Conservation (phyloP, 2,113 vertebrate species). For the Amblyopsis rosae region DNA sequence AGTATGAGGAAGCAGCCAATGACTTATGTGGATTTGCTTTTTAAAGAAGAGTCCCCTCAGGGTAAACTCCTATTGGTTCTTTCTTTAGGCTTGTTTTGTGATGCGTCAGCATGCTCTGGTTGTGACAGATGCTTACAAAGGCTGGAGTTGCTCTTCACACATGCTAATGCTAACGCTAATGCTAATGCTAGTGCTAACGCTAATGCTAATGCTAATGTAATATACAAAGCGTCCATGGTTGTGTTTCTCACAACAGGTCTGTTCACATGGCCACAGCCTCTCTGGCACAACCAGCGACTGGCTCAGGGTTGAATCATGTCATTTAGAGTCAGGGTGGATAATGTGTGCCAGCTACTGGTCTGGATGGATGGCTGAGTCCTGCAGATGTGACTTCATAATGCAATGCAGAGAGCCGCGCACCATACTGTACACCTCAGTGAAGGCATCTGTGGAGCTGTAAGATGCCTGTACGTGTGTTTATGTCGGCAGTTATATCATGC, state of each 20-base stretch:
- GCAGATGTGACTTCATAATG: conserved; percentile 49
- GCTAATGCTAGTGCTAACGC: no score
- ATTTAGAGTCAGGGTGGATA: conserved; percentile 49
- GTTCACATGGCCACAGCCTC: conserved; percentile 19
- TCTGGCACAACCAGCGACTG: conserved; percentile 2
- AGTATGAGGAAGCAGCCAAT: background rate
- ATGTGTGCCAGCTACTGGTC: conserved; percentile 45
- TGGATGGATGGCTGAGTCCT: conserved; percentile 36
- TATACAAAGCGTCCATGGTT: background rate
- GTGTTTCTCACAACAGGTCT: conserved; percentile 23
- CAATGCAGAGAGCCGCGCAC: conserved; percentile 17
- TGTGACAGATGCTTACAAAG: conserved; percentile 9
- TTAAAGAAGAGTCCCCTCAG: conserved; percentile 30
- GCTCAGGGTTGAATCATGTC: conserved; percentile 41
- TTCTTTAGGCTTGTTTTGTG: conserved; percentile 42
- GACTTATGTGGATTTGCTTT: conserved; percentile 29
- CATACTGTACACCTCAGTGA: no score
- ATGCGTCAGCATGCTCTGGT: conserved; percentile 27
- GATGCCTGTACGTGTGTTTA: no score
- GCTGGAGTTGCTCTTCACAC: background rate
- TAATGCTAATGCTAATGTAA: background rate
- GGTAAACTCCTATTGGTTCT: conserved; percentile 20
- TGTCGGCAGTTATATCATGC: no score
- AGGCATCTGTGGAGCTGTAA: no score
- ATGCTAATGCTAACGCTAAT: no score